Conservation (phyloP, 2,797 vertebrate genomes). For the Eulemur albifrons region DNA sequence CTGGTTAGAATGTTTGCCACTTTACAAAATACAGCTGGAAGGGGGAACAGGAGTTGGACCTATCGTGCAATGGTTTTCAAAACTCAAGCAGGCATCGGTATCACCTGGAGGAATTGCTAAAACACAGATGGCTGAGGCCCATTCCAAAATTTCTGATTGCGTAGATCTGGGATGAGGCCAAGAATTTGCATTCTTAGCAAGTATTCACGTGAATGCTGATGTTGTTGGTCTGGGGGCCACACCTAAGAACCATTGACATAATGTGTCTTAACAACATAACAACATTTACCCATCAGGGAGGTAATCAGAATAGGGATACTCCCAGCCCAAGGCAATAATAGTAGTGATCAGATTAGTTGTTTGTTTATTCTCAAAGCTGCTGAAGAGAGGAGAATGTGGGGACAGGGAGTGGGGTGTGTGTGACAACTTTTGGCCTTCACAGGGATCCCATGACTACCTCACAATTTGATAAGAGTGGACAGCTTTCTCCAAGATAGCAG, state of each 20-base stretch:
- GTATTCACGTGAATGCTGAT: background rate
- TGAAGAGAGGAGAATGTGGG: background rate
- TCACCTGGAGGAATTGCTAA: constrained; percentile 24
- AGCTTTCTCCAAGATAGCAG: background rate
- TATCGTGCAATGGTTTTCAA: constrained; percentile 24
- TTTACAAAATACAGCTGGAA: constrained; percentile 26
- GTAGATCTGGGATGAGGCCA: background rate
- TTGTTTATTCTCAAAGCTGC: background rate
- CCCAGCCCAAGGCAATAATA: background rate
- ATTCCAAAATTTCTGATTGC: constrained; percentile 44
- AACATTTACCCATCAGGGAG: background rate
- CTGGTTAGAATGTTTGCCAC: constrained; percentile 34
- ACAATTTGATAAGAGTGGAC: background rate
- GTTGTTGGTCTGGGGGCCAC: background rate
- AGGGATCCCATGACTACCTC: background rate
- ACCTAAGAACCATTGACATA: constrained; percentile 29
- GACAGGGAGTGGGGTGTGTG: background rate
- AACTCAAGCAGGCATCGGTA: background rate
- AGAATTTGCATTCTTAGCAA: constrained; percentile 27
- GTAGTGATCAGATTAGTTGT: background rate
- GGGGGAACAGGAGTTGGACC: background rate
- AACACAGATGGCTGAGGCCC: background rate
- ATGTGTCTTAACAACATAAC: background rate
- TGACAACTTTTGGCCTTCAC: background rate
- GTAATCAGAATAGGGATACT: background rate